Evolutionary conservation across 2,797 vertebrate species (phyloP).

Genomic region (Sebastes kiyomatsui): DNA sequence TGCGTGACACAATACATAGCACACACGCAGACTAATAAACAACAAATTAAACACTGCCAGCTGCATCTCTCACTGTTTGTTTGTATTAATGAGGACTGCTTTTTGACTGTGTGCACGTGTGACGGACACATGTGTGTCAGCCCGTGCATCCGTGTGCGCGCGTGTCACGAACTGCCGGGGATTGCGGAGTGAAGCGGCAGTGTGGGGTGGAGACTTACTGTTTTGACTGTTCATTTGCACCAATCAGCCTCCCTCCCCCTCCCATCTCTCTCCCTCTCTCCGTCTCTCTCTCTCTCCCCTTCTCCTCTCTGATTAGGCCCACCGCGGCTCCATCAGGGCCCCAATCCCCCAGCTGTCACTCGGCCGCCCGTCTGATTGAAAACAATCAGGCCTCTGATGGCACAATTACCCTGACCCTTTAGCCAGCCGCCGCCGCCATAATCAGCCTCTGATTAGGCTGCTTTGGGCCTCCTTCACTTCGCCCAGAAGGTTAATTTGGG

Average conservation of each 20-base stretch:
- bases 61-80: constrained; percentile 44
- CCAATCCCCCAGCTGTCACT: constrained; percentile 99
- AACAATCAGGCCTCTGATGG: constrained; percentile 99
- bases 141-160: constrained; percentile 1
- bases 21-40: constrained; percentile 12
- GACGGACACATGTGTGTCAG: neutral
- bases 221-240: constrained; percentile 98
- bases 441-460: constrained; percentile 99
- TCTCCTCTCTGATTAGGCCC: constrained; percentile 98
- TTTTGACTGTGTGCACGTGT: constrained; percentile 7
- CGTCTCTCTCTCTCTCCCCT: constrained; percentile 66
- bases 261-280: constrained; percentile 24
- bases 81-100: constrained; percentile 27
- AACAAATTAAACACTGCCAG: constrained; percentile 42
- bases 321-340: constrained; percentile 97
- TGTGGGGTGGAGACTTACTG: constrained; percentile 62
- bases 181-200: constrained; percentile 53
- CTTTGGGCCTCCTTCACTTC: constrained; percentile 99
- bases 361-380: constrained; percentile 98
- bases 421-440: constrained; percentile 98
- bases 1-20: neutral
- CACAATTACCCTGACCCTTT: constrained; percentile 99
- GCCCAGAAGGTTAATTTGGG: constrained; percentile 99
- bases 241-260: constrained; percentile 91
- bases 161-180: constrained; percentile 51